Evolutionary conservation across 2,888 invertebrate genomes (phyloP).

Genomic region (Oxystoma pomonae): DNA sequence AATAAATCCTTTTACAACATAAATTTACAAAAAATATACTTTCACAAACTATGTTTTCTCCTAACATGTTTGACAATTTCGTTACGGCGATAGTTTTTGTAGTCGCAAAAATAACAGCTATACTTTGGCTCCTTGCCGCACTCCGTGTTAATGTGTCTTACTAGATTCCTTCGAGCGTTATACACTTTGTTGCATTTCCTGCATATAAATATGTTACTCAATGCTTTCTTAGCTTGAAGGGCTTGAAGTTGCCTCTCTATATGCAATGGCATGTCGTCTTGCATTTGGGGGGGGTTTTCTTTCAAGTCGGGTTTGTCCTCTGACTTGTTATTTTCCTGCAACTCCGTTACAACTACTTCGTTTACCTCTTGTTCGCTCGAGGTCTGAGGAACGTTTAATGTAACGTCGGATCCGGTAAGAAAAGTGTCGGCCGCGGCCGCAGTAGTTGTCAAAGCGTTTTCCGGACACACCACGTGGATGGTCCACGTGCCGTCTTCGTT

Average conservation of each 20-base stretch:
- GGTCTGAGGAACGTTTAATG: neutral
- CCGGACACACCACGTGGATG: conserved; percentile 40
- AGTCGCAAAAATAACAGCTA: conserved; percentile 60
- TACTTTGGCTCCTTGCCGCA: conserved; percentile 63
- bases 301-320: neutral
- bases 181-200: conserved; percentile 12
- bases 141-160: conserved; percentile 55
- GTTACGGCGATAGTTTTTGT: conserved; percentile 39
- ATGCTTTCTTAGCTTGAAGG: neutral
- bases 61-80: conserved; percentile 23
- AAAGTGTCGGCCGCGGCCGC: conserved; percentile 2
- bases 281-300: neutral
- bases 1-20: no score
- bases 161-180: conserved; percentile 15
- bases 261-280: neutral
- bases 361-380: conserved; percentile 1
- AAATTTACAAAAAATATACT: neutral
- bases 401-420: conserved; percentile 14
- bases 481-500: conserved; percentile 30
- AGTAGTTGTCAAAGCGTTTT: conserved; percentile 18
- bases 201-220: conserved; percentile 3
- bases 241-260: neutral
- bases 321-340: neutral
- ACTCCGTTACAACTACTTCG: neutral
- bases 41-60: neutral